Base-by-base conservation (phyloP, 1,140 invertebrate species). In the Hylaeus volcanicus region DNA sequence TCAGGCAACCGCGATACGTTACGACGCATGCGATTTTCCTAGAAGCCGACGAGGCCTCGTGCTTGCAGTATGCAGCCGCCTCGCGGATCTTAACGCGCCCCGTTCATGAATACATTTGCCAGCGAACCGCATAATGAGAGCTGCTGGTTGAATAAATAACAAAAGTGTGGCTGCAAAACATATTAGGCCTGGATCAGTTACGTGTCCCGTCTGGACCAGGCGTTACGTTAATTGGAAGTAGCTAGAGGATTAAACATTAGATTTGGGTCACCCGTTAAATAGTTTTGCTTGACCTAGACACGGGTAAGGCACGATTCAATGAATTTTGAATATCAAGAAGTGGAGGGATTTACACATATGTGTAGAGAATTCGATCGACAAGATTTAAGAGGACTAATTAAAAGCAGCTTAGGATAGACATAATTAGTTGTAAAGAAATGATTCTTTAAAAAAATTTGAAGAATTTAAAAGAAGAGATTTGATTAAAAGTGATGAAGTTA, bases 101-200 rank as follows among this genome's bases (percentile, higher is more conserved):
- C 66, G 76, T 86, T 74, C 87, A 88, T 88, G 87, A 88, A 88
- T 88, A 88, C 87, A 85, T 86, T 81, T 85, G 87, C 72, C 63
- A 41, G 53, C 72, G 69, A 63, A 39, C 60, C 26, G 55, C n/a
- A 51, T 43, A 83, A 74, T 86, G 79, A 86, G 77, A 14, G n/a
- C 63, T 74, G 71, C 55, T 9, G 72, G 80, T 74, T 65, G 83
- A 76, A 82, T 87, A 84, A 85, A 79, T 83, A 85, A 85, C 83
- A 73, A 68, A 74, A 85, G 81, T 79, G 75, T 51, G 53, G 11
- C 65, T 55, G 39, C 45, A 26, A 74, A 83, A 70, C 70, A 51
- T 69, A 26, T 79, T 26, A 39, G 53, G 43, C 14, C 15, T 15
- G 43, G 43, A 58, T 63, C 56, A 58, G 41, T 11, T 43, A n/a